Evolutionary conservation across 2,888 invertebrate species (phyloP), one percentile per base, ranked within the genome.

Genomic region (Drosophila anomalata): DNA sequence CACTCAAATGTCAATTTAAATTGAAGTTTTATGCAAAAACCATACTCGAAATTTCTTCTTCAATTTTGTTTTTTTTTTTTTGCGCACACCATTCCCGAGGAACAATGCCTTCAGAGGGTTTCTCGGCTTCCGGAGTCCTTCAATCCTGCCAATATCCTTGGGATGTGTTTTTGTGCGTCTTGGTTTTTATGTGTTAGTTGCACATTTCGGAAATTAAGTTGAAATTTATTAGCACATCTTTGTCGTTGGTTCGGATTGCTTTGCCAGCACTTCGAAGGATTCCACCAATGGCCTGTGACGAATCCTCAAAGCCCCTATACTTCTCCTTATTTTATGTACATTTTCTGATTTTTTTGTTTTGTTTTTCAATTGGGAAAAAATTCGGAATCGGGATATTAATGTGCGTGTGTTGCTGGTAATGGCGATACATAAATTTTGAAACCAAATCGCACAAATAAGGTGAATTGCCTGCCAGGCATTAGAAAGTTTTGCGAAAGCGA

Each of bases 1-100:
- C 84, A 85, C 84, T 85, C 84, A 85, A 85, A 85, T 85, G 89
- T 85, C 84, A 85, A 85, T 85, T 85, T 85, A 88, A 85, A 85
- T 88, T 85, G 88, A 85, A 85, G 84, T 85, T 85, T 85, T 85
- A 85, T 85, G 84, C 89, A 85, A 87, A 84, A 88, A 88, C 73
- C 85, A 84, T 84, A 75, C 87, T 87, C 78, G 88, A 88, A 86
- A 86, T 73, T 88, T 84, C 79, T 77, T 36, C n/a, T 36, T 29
- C 8, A 29, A 3, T 3, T 24, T 24, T 4, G 3, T 29, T 29
- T 29, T 29, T 8, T 29, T 26, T 36, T n/a, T n/a, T 36, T n/a
- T 36, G 5, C 6, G 36, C 33, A 1, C 76, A 56, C 62, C 61
- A 52, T 57, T 36, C 20, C 41, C 14, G 20, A 56, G 77, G 73